Evolutionary conservation across 1,140 invertebrate species (phyloP).

Genomic region (Heliothis subflexa): DNA sequence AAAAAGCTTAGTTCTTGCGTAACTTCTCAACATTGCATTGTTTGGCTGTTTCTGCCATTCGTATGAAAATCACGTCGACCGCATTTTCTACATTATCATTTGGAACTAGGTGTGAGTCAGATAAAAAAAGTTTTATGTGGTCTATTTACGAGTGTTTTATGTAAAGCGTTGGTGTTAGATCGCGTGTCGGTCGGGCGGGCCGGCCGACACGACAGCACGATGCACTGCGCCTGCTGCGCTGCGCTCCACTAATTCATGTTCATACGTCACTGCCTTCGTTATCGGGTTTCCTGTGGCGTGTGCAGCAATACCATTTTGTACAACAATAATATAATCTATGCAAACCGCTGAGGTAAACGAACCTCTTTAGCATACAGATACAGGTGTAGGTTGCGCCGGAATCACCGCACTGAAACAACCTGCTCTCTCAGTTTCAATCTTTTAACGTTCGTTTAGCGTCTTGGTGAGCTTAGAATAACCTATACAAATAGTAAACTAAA

Average conservation of each 20-base stretch:
- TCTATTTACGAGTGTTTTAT: conserved; percentile 60
- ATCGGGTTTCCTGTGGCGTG: conserved; percentile 60
- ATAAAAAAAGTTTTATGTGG: conserved; percentile 53
- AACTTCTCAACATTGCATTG: conserved; percentile 36
- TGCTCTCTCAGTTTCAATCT: conserved; percentile 8
- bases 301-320: conserved; percentile 50
- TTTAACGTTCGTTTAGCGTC: background rate
- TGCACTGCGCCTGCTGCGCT: conserved; percentile 35
- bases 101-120: conserved; percentile 43
- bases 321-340: conserved; percentile 54
- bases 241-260: conserved; percentile 54
- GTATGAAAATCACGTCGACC: conserved; percentile 36
- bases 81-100: conserved; percentile 43
- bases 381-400: conserved; percentile 26
- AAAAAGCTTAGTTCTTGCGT: conserved; percentile 14
- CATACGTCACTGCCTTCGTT: conserved; percentile 52
- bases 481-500: conserved; percentile 10
- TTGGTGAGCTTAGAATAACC: background rate
- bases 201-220: conserved; percentile 13
- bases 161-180: conserved; percentile 53
- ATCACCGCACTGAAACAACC: conserved; percentile 22
- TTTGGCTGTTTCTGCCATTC: conserved; percentile 31
- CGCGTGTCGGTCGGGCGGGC: conserved; percentile 59
- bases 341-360: conserved; percentile 49
- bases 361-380: conserved; percentile 43